Base-by-base conservation (phyloP, 64 coral and sea anemone genomes). In the Exaiptasia diaphana region DNA sequence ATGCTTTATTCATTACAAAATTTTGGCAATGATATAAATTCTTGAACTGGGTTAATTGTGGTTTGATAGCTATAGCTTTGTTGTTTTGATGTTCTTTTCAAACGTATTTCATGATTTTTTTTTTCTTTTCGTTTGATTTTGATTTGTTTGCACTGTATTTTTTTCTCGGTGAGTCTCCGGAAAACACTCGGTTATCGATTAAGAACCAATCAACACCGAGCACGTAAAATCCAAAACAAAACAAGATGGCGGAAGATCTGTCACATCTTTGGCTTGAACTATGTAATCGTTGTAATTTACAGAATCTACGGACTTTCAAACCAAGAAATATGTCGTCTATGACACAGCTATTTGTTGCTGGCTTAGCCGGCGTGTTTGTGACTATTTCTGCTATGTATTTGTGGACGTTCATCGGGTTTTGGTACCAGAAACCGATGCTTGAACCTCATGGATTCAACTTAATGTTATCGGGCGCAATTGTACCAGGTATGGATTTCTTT, bases 211-310 rank as follows among this genome's bases (percentile, higher is more conserved):
- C 73, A 75, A 4, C 64, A 37, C 29, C 58, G 1, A 65, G 73
- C 72, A 87, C 84, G 84, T 86, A 49, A 59, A 87, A 78, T 37
- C 38, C n/a, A 83, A 64, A 78, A 35, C 44, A 53, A 77, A 88
- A 79, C 76, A 94, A 94, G 45, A 94, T 94, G 91, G 91, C 91
- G 85, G 91, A 81, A 4, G 86, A 77, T 85, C 36, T 94, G 86
- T 83, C 54, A 49, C 86, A 94, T 64, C 27, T 74, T 61, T 85
- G 73, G 46, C 74, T 71, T 72, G 57, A 85, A 31, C 12, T 89
- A 21, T 89, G 91, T 53, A 63, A 85, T 32, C 80, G 67, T 41
- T 85, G 12, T 50, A 77, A 89, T 73, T 88, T 12, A 76, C 55
- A 20, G 53, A 59, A 36, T 58, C 30, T 85, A 58, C 30, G 52